Evolutionary conservation across 2,797 vertebrate genomes (phyloP), one percentile per base, ranked within the genome.

Genomic region (Pantherophis alleghaniensis): DNA sequence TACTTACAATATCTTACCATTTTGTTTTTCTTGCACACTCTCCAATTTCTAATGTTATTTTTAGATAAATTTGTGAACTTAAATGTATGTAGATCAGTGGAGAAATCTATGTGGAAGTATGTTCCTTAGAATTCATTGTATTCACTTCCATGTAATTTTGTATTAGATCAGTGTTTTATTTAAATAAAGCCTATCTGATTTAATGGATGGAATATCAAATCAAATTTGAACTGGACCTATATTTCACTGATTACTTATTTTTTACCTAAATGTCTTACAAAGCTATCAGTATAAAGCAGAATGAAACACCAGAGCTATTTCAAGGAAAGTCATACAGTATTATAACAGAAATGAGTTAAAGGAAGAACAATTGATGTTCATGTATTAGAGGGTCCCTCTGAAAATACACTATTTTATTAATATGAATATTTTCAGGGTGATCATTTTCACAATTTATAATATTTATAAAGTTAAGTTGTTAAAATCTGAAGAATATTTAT

Each of bases 21-120:
- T 88, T 61, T 20, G n/a, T 18, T 88, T 91, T 91, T 66, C 5
- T n/a, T 47, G 16, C 20, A 63, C 53, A 37, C 53, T 53, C 66
- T 88, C 22, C 24, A 56, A 2, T 79, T 16, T 83, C 20, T 88
- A 2, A 14, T 60, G 26, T 9, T 86, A n/a, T 61, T 83, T 53
- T 88, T 93, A 91, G 22, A 53, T 87, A 14, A 26, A 14, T 88
- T 63, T 69, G 59, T 42, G 7, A 13, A 91, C 12, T n/a, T 26
- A 51, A 86, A 32, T 7, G 47, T 47, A 57, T 66, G 90, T 94
- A 56, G 95, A 91, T 92, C 74, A 90, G 74, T 93, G 93, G 88
- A 60, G 47, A 60, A 89, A 60, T 12, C n/a, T 87, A 32, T 26
- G 7, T 56, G 51, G 37, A 59, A 28, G 20, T 74, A 88, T 42